Evolutionary conservation across 2,113 vertebrate species (phyloP), one percentile per base, ranked within the genome.

Genomic region (Camelus dromedarius): DNA sequence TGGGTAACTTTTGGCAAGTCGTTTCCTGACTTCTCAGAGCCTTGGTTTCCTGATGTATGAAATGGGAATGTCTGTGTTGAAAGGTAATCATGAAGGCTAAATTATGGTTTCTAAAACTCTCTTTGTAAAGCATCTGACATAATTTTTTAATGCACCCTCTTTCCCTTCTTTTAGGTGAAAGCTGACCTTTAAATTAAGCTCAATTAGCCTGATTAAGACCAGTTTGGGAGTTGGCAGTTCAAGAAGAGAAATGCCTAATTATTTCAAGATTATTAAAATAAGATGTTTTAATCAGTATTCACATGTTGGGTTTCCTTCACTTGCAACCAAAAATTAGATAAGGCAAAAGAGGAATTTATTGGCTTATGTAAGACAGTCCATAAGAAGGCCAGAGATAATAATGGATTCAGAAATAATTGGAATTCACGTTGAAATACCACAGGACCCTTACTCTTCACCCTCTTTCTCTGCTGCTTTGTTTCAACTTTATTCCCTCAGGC

Each of bases 161-260:
- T 90, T 94, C 72, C 89, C 30, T 77, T 69, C 38, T 73, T 94
- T 83, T 69, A 85, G 54, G 79, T 84, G 77, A 95, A 89, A 77
- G 56, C 46, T 95, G 82, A 96, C 96, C 92, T 97, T 96, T 97
- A 92, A 89, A 93, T 97, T 97, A 96, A 97, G 58, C 79, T 60
- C 69, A 80, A 54, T 97, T 92, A 96, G 79, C 48, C 24, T 93
- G 64, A 96, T 70, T 96, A 95, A 97, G 79, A 83, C 58, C n/a
- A 89, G 32, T 75, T 60, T 96, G 73, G 87, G 73, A 93, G 46
- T 46, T 96, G 30, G 35, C 89, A 46, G 14, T 84, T 92, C n/a
- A 95, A 89, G 82, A 96, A 77, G 48, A 96, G 38, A 93, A 85
- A 93, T 93, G 56, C 89, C 72, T 93, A 69, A 86, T 97, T 82